Evolutionary conservation across 2,888 invertebrate species (phyloP), one percentile per base, ranked within the genome.

Genomic region (Protophormia terraenovae): DNA sequence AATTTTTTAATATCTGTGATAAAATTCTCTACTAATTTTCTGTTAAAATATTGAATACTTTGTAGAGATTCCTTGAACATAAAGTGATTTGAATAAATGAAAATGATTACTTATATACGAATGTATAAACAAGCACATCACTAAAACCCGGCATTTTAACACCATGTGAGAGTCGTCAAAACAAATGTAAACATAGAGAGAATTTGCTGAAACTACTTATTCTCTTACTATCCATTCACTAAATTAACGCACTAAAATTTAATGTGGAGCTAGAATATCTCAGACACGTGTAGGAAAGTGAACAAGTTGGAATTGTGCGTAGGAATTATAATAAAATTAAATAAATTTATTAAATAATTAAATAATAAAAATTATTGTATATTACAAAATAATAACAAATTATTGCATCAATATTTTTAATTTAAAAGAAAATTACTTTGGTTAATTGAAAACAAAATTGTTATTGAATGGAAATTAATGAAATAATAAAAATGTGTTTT

Each of bases 201-300:
- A 27, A 55, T 19, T 47, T 27, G n/a, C n/a, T n/a, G 7, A 47
- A 45, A 10, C 5, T 27, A 66, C 45, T 19, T 19, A 67, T 29
- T 73, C 45, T 45, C 22, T 73, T 62, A 29, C 8, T 16, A 41
- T 10, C n/a, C 12, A 60, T 47, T 73, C n/a, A 22, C 60, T 69
- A n/a, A 58, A 69, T 67, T 60, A 19, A 47, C 58, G 24, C 58
- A 47, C 19, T 67, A 41, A 64, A 22, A n/a, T 3, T 27, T 32
- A 32, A 71, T 47, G 12, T 50, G 29, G n/a, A n/a, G 22, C 64
- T 72, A 53, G 27, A 47, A 47, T 14, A 47, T 60, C 10, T 16
- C 62, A 72, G 22, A 50, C 83, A 83, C 83, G 83, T 83, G 83
- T 73, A 10, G 73, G 27, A 73, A 41, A 60, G 16, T 19, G 50